Conservation (phyloP, 2,888 invertebrate species). For the Ornithoptera priamus region DNA sequence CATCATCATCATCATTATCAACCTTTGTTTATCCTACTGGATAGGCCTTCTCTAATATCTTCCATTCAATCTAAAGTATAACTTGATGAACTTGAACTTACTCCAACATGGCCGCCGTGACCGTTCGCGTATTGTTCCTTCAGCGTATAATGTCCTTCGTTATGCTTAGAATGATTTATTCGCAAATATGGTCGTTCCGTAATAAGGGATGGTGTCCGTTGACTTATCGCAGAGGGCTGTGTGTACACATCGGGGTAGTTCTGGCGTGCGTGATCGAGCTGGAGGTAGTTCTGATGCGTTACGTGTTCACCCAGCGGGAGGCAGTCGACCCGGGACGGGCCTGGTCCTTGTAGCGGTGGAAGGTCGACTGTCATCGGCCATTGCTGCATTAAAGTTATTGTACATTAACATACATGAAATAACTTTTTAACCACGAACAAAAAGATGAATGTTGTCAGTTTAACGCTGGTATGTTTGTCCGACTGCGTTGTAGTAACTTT, state of each 20-base stretch:
- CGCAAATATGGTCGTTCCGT: background rate
- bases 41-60: too few relatives aligned
- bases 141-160: background rate
- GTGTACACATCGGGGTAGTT: background rate
- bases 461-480: too few relatives aligned
- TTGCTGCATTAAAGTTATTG: background rate
- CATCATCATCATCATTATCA: too few relatives aligned
- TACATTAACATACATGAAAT: background rate
- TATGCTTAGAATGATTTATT: background rate
- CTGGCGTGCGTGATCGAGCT: background rate
- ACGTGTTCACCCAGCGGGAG: background rate
- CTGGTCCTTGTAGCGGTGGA: background rate
- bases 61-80: too few relatives aligned
- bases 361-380: background rate
- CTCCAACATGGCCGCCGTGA: too few relatives aligned
- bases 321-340: background rate
- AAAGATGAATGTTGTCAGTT: too few relatives aligned
- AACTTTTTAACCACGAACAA: too few relatives aligned
- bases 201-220: background rate
- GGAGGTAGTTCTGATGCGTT: background rate
- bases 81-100: too few relatives aligned
- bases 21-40: too few relatives aligned
- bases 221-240: background rate
- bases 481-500: too few relatives aligned
- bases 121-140: background rate